phyloP scores from a whole-genome alignment of 2,888 invertebrate genomes.

The Orthonychiurus folsomi region DNA sequence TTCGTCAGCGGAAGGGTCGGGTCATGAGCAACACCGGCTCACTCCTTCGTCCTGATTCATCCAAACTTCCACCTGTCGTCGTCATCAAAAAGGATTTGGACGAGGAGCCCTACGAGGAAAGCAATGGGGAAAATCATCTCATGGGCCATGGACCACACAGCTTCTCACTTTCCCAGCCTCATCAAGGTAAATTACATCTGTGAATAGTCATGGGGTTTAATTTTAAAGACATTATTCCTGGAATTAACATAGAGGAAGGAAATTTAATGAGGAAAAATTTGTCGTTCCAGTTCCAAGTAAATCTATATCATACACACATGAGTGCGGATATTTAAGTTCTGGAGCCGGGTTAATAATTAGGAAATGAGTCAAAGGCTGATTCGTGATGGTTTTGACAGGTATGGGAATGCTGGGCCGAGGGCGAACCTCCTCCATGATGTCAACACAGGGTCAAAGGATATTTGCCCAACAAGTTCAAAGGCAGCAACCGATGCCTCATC shows the following conservation, averaged over 20 bases:
- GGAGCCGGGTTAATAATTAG: background rate
- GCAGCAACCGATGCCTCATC: constrained; percentile 46
- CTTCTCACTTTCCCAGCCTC: constrained; percentile 44
- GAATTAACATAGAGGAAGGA: background rate
- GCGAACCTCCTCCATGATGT: constrained; percentile 10
- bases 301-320: too few relatives aligned
- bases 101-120: constrained; percentile 51
- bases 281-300: too few relatives aligned
- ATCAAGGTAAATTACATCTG: constrained; percentile 4
- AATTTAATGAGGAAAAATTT: too few relatives aligned
- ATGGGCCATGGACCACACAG: constrained; percentile 26
- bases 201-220: too few relatives aligned
- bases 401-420: constrained; percentile 10
- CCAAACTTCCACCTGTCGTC: constrained; percentile 65
- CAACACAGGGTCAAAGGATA: constrained; percentile 11
- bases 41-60: constrained; percentile 27
- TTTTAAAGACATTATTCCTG: background rate
- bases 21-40: constrained; percentile 22
- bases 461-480: constrained; percentile 46
- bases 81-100: constrained; percentile 79
- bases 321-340: too few relatives aligned
- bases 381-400: constrained; percentile 2
- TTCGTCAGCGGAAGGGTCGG: constrained; percentile 55
- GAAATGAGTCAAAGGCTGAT: background rate
- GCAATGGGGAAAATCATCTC: constrained; percentile 44